These are phyloP conservation scores for Pseudorectes ferrugineus DNA, from an alignment of 2,113 vertebrate genomes.

Conservation along the genomic window DNA sequence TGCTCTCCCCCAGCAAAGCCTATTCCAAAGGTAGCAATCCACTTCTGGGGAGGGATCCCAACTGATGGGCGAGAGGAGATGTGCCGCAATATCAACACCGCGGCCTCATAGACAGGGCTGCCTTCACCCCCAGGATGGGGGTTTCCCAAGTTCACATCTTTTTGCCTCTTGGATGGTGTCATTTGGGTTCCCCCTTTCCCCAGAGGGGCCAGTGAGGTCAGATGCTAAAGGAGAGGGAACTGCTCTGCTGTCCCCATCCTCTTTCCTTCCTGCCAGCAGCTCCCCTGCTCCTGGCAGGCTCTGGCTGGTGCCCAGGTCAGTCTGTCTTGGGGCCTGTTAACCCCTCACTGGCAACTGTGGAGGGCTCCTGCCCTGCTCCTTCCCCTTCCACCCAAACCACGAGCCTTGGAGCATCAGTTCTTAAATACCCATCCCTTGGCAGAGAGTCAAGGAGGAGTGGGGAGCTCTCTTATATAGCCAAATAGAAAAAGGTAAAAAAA, in stretches of 20 bases:
- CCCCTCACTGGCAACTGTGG: rapidly evolving
- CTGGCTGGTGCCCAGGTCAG: not conserved
- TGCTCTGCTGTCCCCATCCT: not conserved
- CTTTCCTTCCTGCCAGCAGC: not conserved
- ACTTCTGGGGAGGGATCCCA: not conserved
- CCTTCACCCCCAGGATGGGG: rapidly evolving
- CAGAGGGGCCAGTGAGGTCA: not conserved
- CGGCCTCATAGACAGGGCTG: rapidly evolving
- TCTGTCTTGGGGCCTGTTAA: not conserved
- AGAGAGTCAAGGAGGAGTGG: not conserved
- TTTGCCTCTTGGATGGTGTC: not conserved
- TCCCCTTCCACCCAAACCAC: not conserved
- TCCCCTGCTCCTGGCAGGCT: not conserved
- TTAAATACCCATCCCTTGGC: not conserved
- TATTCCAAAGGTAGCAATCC: not conserved
- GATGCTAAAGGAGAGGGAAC: not conserved
- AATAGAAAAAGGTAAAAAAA: not conserved
- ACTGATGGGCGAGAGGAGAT: not conserved
- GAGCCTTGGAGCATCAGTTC: not conserved
- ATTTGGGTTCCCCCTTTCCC: not conserved
- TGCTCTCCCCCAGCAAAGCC: not conserved
- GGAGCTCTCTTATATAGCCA: not conserved
- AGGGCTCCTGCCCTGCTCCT: not conserved
- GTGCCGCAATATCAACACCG: not conserved
- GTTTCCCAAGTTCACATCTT: not conserved